These are phyloP conservation scores for Ichneumoninae sp. DNA, from an alignment of 2,888 invertebrate genomes.

Conservation along the genomic window DNA sequence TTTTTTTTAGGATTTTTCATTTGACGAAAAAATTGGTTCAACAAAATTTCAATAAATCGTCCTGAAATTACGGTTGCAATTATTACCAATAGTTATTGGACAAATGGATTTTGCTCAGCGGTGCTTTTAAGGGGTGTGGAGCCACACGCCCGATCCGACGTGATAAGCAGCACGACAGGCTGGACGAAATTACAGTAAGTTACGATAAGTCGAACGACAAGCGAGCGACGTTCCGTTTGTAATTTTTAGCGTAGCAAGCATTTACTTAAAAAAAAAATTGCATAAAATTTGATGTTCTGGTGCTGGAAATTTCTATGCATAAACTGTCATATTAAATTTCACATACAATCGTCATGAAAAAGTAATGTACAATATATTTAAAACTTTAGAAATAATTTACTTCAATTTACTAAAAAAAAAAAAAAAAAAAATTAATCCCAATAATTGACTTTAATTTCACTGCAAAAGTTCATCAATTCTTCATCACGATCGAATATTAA, in stretches of 20 bases:
- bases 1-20: not conserved
- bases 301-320: too few relatives aligned
- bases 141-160: conserved; percentile 53
- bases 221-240: not conserved
- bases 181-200: not conserved
- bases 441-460: too few relatives aligned
- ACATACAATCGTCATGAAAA: too few relatives aligned
- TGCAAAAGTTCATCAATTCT: not conserved
- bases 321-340: too few relatives aligned
- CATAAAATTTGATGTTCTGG: too few relatives aligned
- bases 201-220: not conserved
- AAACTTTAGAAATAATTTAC: too few relatives aligned
- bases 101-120: conserved; percentile 15
- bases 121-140: conserved; percentile 74
- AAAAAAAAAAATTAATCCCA: too few relatives aligned
- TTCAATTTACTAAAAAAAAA: not conserved
- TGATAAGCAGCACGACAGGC: conserved; percentile 15
- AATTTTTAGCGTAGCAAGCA: not conserved
- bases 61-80: not conserved
- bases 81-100: conserved; percentile 13
- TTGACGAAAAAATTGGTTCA: not conserved
- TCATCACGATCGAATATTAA: too few relatives aligned
- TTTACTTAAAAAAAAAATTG: too few relatives aligned
- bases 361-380: too few relatives aligned
- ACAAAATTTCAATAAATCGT: not conserved